phyloP scores from a whole-genome alignment of 2,888 invertebrate species.

The Dryomyza anilis region DNA sequence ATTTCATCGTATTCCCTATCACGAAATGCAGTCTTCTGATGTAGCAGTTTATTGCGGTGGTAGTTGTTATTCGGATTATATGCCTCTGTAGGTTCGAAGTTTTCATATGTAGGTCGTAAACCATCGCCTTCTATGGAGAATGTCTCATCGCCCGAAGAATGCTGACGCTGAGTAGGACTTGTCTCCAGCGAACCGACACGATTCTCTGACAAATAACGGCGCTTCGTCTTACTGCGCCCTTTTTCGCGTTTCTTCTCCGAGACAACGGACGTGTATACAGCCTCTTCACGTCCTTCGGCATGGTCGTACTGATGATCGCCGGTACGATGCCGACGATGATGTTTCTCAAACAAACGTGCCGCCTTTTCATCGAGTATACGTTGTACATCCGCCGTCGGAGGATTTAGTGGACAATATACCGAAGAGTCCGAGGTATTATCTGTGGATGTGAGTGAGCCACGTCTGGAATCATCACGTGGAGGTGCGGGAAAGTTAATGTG shows the following conservation, averaged over 20 bases:
- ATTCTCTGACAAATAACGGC: conserved; percentile 59
- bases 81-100: conserved; percentile 53
- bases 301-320: conserved; percentile 50
- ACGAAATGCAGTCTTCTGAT: conserved; percentile 47
- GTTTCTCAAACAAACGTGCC: conserved; percentile 53
- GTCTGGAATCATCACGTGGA: conserved; percentile 44
- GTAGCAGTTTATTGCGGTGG: conserved; percentile 55
- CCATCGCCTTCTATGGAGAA: conserved; percentile 47
- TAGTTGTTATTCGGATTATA: conserved; percentile 59
- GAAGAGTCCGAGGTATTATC: conserved; percentile 61
- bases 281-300: conserved; percentile 52
- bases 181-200: conserved; percentile 60
- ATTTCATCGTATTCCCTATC: conserved; percentile 43
- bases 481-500: conserved; percentile 49
- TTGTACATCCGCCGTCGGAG: conserved; percentile 56
- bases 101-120: conserved; percentile 47
- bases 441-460: conserved; percentile 53
- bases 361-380: conserved; percentile 58
- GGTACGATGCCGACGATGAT: conserved; percentile 44
- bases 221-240: conserved; percentile 50
- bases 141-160: conserved; percentile 52
- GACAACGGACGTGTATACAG: conserved; percentile 54
- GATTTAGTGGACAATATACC: conserved; percentile 59
- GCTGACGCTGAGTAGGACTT: conserved; percentile 44
- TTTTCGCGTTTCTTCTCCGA: conserved; percentile 52